These are phyloP conservation scores for Sweltsa coloradensis DNA, from an alignment of 1,140 invertebrate species.

Conservation along the genomic window DNA sequence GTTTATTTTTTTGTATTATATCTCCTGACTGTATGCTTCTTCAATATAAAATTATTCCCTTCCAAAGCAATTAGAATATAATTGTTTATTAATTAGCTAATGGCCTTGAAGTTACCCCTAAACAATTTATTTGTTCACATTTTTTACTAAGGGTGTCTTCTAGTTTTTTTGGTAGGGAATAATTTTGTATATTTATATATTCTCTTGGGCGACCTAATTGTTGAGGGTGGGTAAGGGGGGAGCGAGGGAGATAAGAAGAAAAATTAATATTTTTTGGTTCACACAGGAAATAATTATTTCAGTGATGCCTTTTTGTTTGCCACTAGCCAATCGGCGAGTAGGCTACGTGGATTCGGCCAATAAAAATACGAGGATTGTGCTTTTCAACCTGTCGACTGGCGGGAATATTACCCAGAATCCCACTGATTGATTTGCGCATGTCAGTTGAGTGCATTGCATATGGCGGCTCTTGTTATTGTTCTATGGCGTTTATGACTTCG, in stretches of 20 bases:
- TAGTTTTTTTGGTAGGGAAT: neutral
- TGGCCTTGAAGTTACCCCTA: no score
- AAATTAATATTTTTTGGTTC: no score
- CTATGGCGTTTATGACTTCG: constrained; percentile 33
- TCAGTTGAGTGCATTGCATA: constrained; percentile 55
- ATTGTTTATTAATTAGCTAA: no score
- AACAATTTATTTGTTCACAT: neutral
- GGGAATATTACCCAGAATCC: constrained; percentile 28
- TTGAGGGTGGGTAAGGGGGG: no score
- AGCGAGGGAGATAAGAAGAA: no score
- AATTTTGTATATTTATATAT: neutral
- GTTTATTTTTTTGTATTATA: no score
- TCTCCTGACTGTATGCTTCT: no score
- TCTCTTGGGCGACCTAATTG: constrained; percentile 9
- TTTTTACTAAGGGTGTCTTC: neutral
- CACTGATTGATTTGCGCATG: constrained; percentile 47
- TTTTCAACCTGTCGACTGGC: constrained; percentile 24
- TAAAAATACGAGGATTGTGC: constrained; percentile 5
- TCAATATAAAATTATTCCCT: no score
- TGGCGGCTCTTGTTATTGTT: constrained; percentile 65
- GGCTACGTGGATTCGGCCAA: constrained; percentile 16
- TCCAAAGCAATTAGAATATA: no score
- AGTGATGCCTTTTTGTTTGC: constrained; percentile 4
- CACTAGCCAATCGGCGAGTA: constrained; percentile 7
- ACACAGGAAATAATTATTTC: constrained; percentile 3